Base-by-base conservation (phyloP, 2,797 vertebrate genomes). In the Ammospiza maritima region DNA sequence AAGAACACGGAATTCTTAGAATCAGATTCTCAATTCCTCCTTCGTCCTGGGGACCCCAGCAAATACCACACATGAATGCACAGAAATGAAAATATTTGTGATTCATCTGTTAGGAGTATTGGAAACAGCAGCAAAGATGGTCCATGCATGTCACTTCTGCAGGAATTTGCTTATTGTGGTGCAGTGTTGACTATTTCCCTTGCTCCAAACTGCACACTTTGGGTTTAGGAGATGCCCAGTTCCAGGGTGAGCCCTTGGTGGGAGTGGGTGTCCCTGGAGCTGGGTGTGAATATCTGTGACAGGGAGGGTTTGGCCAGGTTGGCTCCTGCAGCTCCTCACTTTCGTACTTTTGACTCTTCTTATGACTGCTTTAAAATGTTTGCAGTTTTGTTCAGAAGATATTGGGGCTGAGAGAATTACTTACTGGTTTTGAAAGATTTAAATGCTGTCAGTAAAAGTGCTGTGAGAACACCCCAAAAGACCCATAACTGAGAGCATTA, bases 241-340 rank as follows among this genome's bases (percentile, higher is more conserved):
- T 34, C 6, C 19, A 34, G 42, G 58, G 16, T 23, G 50, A 64
- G 58, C 42, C 34, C 34, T 56, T 0, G 1, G 16, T 64, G 42
- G 50, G 42, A 48, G 16, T 19, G 42, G 16, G 8, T 40, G 34
- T 19, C 34, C 58, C 50, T 73, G 29, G 16, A 83, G 48, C 67
- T 1, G 0, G 48, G 15, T 56, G 42, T n/a, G 50, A 56, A 3
- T 27, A 19, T 54, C 48, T 38, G 19, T 64, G 40, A 29, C 0
- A 1, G 15, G 23, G 15, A 47, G 15, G 15, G 5, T 25, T 64
- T 73, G 60, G 34, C 34, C 60, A 57, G 13, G 5, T 8, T 56
- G 50, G 10, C 9, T 73, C 34, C 30, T 42, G 2, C n/a, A 64
- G 22, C 60, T 65, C 13, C 70, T 65, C 36, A 13, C 20, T 51